phyloP scores from a whole-genome alignment of 2,113 vertebrate genomes.

The Antechinus flavipes region DNA sequence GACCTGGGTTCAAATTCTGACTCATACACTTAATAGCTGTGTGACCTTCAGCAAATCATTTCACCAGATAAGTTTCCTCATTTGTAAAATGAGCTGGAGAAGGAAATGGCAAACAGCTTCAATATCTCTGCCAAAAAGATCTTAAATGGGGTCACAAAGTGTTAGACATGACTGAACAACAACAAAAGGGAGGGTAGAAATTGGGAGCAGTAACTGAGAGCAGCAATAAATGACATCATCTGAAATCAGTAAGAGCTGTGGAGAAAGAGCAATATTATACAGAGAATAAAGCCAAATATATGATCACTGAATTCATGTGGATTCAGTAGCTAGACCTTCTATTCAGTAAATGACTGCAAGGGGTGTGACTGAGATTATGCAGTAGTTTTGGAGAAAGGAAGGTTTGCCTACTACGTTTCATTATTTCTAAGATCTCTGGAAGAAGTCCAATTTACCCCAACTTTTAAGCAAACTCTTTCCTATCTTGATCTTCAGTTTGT shows the following conservation, averaged over 20 bases:
- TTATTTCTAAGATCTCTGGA: background rate
- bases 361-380: background rate
- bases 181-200: background rate
- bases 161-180: background rate
- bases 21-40: background rate
- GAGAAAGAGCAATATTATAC: background rate
- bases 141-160: background rate
- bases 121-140: background rate
- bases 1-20: background rate
- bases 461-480: background rate
- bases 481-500: background rate
- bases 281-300: background rate
- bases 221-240: background rate
- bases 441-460: background rate
- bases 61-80: background rate
- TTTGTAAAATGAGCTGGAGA: background rate
- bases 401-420: background rate
- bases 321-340: background rate
- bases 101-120: background rate
- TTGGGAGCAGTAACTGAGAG: background rate
- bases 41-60: background rate
- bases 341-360: background rate
- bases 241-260: background rate
- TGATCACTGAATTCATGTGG: background rate
- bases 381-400: background rate